These are phyloP conservation scores for Salticus scenicus DNA, from an alignment of 2,888 invertebrate genomes.

Conservation along the genomic window DNA sequence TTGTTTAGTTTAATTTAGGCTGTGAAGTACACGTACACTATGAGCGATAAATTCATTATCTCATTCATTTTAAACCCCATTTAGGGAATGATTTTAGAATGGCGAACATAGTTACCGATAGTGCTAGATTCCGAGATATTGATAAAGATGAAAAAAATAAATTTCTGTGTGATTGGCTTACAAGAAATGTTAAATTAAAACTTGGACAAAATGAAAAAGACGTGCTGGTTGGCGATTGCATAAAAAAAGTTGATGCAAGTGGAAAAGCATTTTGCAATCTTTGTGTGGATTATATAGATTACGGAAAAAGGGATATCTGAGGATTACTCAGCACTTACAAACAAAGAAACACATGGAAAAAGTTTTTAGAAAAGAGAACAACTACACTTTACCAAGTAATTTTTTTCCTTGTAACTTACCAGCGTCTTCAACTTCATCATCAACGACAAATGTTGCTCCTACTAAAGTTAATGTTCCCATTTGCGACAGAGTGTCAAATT, in stretches of 20 bases:
- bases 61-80: too few relatives aligned
- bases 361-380: not conserved
- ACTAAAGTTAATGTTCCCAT: slow-evolving; percentile 5
- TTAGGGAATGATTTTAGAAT: too few relatives aligned
- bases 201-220: not conserved
- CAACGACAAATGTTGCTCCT: not conserved
- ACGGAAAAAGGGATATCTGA: not conserved
- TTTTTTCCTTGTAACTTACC: too few relatives aligned
- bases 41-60: too few relatives aligned
- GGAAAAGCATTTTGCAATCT: not conserved
- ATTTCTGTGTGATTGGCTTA: not conserved
- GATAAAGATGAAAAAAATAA: not conserved
- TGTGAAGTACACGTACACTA: too few relatives aligned
- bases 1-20: too few relatives aligned
- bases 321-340: not conserved
- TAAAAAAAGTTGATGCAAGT: not conserved
- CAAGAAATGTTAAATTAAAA: not conserved
- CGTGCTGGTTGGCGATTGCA: not conserved
- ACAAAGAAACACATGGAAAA: too few relatives aligned
- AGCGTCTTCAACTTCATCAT: not conserved
- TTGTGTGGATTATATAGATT: slow-evolving; percentile 1
- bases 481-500: not conserved
- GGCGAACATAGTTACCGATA: not conserved
- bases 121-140: not conserved
- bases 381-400: too few relatives aligned